Evolutionary conservation across 2,888 invertebrate species (phyloP).

Genomic region (Xiphydria camelus): DNA sequence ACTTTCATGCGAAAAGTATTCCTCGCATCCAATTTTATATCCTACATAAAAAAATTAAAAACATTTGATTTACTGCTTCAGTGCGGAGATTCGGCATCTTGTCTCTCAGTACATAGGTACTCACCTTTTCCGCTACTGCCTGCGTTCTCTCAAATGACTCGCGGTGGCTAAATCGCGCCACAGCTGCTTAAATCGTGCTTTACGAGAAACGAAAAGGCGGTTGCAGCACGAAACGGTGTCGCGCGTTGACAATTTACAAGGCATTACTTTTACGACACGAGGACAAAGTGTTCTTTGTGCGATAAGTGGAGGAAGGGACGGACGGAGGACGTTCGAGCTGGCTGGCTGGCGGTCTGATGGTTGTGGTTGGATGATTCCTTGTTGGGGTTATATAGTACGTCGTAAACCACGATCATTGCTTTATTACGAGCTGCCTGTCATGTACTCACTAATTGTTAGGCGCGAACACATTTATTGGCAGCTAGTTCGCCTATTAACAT

Average conservation of each 20-base stretch:
- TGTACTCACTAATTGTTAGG: constrained; percentile 50
- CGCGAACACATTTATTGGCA: constrained; percentile 51
- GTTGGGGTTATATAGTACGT: constrained; percentile 47
- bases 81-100: no score
- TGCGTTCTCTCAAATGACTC: no score
- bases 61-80: no score
- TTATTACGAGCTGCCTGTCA: constrained; percentile 50
- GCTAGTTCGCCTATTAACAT: constrained; percentile 22
- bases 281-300: constrained; percentile 39
- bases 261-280: constrained; percentile 36
- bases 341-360: constrained; percentile 10
- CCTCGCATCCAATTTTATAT: no score
- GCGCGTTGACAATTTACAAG: constrained; percentile 32
- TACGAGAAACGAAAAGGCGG: constrained; percentile 1
- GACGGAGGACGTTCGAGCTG: constrained; percentile 22
- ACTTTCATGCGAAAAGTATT: no score
- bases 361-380: constrained; percentile 31
- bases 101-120: no score
- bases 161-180: no score
- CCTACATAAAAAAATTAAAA: no score
- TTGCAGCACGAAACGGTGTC: constrained; percentile 5
- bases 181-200: constrained; percentile 2
- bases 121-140: no score
- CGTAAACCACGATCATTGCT: constrained; percentile 55
- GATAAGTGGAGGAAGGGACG: constrained; percentile 36